phyloP scores from a whole-genome alignment of 2,888 invertebrate genomes.

The Amiota mariae region DNA sequence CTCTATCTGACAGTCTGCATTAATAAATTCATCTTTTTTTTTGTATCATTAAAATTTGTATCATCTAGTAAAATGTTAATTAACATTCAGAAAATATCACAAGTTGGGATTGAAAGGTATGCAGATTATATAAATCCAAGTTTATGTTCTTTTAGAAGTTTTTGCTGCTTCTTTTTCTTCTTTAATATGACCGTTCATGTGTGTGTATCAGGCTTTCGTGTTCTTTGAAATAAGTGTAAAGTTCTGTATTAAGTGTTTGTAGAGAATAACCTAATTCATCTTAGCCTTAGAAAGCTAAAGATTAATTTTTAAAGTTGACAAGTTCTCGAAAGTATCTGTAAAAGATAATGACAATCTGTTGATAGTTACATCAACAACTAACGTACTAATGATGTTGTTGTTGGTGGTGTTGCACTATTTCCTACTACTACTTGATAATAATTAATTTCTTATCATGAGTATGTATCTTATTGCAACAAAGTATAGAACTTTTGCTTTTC shows the following conservation, averaged over 20 bases:
- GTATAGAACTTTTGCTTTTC: not conserved
- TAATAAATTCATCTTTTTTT: no score
- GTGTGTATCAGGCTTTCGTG: not conserved
- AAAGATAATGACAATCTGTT: slow-evolving; percentile 11
- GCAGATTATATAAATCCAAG: no score
- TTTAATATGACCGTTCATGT: not conserved
- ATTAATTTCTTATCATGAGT: no score
- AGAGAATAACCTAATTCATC: not conserved
- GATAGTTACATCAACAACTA: not conserved
- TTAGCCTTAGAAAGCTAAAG: slow-evolving; percentile 1
- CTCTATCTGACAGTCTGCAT: no score
- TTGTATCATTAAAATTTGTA: no score
- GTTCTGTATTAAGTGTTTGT: no score
- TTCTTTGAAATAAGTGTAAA: not conserved
- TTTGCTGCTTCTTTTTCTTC: not conserved
- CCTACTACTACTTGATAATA: no score
- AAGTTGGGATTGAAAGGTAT: no score
- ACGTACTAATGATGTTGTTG: no score
- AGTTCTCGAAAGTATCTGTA: not conserved
- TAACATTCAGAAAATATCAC: no score
- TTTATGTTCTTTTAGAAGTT: not conserved
- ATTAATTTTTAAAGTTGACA: slow-evolving; percentile 22
- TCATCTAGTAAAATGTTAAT: no score
- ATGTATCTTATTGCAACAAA: no score
- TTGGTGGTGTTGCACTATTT: not conserved